Conservation (phyloP, 2,888 invertebrate species). For the Carpatolechia fugitivella region DNA sequence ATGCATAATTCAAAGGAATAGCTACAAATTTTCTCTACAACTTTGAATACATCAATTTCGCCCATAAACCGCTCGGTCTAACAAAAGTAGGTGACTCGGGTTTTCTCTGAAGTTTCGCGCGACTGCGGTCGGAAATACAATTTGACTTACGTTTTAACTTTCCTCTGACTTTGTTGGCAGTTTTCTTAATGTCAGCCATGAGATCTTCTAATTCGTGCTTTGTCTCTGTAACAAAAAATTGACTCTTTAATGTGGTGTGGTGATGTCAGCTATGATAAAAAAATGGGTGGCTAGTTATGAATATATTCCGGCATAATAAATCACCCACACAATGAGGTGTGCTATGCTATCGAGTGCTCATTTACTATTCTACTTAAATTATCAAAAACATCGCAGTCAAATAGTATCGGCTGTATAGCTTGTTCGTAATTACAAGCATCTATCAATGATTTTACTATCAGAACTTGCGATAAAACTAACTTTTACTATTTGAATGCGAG, state of each 20-base stretch:
- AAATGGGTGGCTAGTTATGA: conserved; percentile 25
- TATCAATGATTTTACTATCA: not conserved
- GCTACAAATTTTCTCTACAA: conserved; percentile 5
- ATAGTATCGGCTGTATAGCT: not conserved
- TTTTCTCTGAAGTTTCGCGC: conserved; percentile 4
- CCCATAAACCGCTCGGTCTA: conserved; percentile 3
- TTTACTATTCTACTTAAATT: conserved; percentile 12
- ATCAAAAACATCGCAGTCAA: conserved; percentile 15
- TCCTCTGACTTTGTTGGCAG: conserved; percentile 99
- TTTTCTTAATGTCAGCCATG: conserved; percentile 99
- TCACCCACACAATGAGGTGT: conserved; percentile 39
- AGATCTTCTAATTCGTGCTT: conserved; percentile 99
- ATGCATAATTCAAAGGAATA: conserved; percentile 4
- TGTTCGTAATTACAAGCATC: not conserved
- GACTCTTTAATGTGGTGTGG: conserved; percentile 2
- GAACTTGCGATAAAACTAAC: not conserved
- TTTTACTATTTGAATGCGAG: conserved; percentile 13
- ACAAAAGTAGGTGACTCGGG: conserved; percentile 2
- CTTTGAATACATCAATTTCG: conserved; percentile 1
- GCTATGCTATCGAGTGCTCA: conserved; percentile 27
- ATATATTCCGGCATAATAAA: conserved; percentile 34
- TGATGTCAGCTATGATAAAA: not conserved
- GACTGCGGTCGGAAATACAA: conserved; percentile 2
- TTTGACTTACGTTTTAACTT: conserved; percentile 94
- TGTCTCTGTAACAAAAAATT: conserved; percentile 88